Percentiles rank a stretch among this genome's conserved stretches.
Conservation (phyloP, 1,140 invertebrate species). For the Drosophila mayri region DNA sequence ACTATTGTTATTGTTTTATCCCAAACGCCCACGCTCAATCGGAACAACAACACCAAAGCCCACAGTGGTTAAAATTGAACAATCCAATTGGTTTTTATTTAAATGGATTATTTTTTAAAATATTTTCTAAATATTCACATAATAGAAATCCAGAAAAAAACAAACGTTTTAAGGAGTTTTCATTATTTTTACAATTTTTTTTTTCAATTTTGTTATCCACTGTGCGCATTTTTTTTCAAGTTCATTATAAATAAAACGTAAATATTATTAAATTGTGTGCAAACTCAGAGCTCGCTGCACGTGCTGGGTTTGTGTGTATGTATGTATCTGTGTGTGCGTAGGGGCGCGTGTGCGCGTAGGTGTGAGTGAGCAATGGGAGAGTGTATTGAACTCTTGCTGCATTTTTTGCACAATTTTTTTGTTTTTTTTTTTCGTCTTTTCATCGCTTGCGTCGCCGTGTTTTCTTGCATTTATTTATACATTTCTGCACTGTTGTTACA, state of each 20-base stretch:
- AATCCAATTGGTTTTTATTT: background rate
- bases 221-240: conserved; percentile 66
- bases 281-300: conserved; percentile 56
- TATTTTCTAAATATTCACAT: background rate
- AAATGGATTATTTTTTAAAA: background rate
- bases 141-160: background rate
- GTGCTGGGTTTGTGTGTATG: conserved; percentile 28
- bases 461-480: conserved; percentile 31
- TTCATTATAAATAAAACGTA: conserved; percentile 82
- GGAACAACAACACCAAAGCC: conserved; percentile 15
- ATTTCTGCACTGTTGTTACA: conserved; percentile 51
- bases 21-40: conserved; percentile 38
- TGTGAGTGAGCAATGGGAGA: conserved; percentile 39
- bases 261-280: conserved; percentile 80
- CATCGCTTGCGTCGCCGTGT: conserved; percentile 35
- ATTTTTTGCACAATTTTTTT: conserved; percentile 75
- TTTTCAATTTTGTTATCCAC: conserved; percentile 27
- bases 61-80: conserved; percentile 1
- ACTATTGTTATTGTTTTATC: conserved; percentile 22
- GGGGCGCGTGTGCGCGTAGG: conserved; percentile 51
- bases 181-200: too few relatives aligned
- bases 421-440: conserved; percentile 52
- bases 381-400: conserved; percentile 82
- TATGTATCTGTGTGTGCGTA: conserved; percentile 16
- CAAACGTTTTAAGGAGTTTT: background rate